Evolutionary conservation across 2,888 invertebrate species (phyloP), one percentile per base, ranked within the genome.

Genomic region (Tenodera sinensis): DNA sequence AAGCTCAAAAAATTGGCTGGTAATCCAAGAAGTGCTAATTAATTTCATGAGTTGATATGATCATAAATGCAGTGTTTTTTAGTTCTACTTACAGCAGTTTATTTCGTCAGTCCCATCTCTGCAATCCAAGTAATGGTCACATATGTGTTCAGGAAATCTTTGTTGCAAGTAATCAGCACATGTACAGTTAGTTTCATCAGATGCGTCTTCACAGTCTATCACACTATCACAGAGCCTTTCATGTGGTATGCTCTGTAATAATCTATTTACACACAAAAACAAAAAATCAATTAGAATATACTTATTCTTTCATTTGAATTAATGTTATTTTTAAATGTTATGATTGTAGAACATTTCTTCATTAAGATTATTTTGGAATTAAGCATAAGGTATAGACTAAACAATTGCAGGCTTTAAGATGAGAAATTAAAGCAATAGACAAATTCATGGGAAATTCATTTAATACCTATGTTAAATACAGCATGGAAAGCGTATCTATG

Each of bases 191-290:
- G 94, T 92, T 93, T 98, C 98, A 92, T 98, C 98, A 0, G 96
- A 96, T 7, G 96, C 96, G 93, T 98, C 98, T 93, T 97, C 97
- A 92, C 98, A 98, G 92, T 98, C 97, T 28, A 95, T 93, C 89
- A 94, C 93, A 84, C 94, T 95, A 92, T 98, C 95, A 92, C 98
- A 98, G 47, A 95, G 95, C 91, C 95, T 94, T 3, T 92, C 91
- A 34, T 94, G 93, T 0, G 96, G 93, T 89, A 97, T 95, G 14
- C 93, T 93, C 93, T 97, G 97, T 0, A 94, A 92, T 91, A 97
- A 95, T 90, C 89, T 89, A 42, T 27, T 20, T 7, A 81, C 15
- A 71, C 15, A 34, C 34, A 27, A 12, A 42, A 12, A 42, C 1
- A 42, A 42, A 42, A 42, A 12, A 42, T 12, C 9, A 42, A 12